Base-by-base conservation (phyloP, 2,113 vertebrate genomes). In the Cyprinodon brontotheroides region DNA sequence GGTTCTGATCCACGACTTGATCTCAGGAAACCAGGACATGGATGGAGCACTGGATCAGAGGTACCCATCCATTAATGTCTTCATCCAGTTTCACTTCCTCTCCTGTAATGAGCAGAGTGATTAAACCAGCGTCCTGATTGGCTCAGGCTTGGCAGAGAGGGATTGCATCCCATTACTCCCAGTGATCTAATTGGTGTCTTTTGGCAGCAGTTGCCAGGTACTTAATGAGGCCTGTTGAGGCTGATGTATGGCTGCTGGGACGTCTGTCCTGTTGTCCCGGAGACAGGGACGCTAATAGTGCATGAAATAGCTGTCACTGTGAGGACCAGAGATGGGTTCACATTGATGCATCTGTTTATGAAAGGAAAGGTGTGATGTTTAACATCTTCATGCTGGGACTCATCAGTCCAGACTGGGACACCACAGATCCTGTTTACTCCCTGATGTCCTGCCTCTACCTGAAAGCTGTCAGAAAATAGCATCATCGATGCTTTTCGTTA, bases 201-300 rank as follows among this genome's bases (percentile, higher is more conserved):
- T 43, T 83, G 89, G 87, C 62, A 87, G 78, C 88, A 90, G 88
- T 86, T 89, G 90, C 85, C 89, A 91, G 88, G 80, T 82, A 79
- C 89, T 89, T 92, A 93, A 93, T 94, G 92, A 91, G 81, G 85
- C 92, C 89, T 89, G 85, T 84, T 91, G 82, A 60, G 70, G 75
- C 79, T 94, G 92, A 94, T 92, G 78, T 88, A 92, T 92, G 87
- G 84, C 76, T 22, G 60, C 89, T 62, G 74, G 66, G 72, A 39
- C 61, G 65, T 74, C 74, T 0, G 6, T 8, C 47, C 22, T 2
- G 60, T 40, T 72, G 61, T 79, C 43, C 70, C 38, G 69, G 67
- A 2, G 65, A 65, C 74, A 50, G 0, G 11, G 74, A 78, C 74
- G 72, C 57, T 84, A 86, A 88, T 80, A 75, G 77, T 48, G 75